Evolutionary conservation across 2,888 invertebrate genomes (phyloP).

Genomic region (Venusia cambrica): DNA sequence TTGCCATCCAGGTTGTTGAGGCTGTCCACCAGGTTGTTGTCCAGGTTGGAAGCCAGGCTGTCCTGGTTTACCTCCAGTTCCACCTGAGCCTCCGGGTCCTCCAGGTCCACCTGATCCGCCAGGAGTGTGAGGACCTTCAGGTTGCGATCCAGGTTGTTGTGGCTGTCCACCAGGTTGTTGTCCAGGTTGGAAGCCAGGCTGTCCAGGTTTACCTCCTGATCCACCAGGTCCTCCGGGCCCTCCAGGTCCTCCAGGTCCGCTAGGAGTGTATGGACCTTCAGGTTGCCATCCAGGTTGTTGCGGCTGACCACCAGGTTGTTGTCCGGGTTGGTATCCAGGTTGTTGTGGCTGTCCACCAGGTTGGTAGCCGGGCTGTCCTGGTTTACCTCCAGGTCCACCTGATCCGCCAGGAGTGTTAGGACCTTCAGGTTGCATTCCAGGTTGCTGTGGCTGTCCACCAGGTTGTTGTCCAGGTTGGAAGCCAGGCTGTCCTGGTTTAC

Average conservation of each 20-base stretch:
- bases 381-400: too few relatives aligned
- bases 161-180: constrained; percentile 43
- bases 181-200: constrained; percentile 22
- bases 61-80: too few relatives aligned
- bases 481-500: constrained; percentile 38
- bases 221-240: constrained; percentile 26
- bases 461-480: constrained; percentile 28
- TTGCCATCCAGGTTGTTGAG: too few relatives aligned
- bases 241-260: constrained; percentile 32
- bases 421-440: constrained; percentile 27
- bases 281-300: constrained; percentile 38
- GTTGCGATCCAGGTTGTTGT: constrained; percentile 30
- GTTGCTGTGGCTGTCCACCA: constrained; percentile 22
- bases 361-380: constrained; percentile 6
- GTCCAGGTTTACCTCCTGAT: constrained; percentile 33
- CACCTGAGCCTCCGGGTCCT: too few relatives aligned
- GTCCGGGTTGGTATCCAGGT: constrained; percentile 35
- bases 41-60: constrained; percentile 48
- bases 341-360: constrained; percentile 54
- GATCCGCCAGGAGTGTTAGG: constrained; percentile 26
- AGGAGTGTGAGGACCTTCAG: too few relatives aligned
- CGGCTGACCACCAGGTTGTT: constrained; percentile 34
- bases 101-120: too few relatives aligned
- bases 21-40: constrained; percentile 20
- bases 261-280: too few relatives aligned